These are phyloP conservation scores for Rostratula benghalensis DNA, from an alignment of 2,113 vertebrate genomes.

Conservation along the genomic window DNA sequence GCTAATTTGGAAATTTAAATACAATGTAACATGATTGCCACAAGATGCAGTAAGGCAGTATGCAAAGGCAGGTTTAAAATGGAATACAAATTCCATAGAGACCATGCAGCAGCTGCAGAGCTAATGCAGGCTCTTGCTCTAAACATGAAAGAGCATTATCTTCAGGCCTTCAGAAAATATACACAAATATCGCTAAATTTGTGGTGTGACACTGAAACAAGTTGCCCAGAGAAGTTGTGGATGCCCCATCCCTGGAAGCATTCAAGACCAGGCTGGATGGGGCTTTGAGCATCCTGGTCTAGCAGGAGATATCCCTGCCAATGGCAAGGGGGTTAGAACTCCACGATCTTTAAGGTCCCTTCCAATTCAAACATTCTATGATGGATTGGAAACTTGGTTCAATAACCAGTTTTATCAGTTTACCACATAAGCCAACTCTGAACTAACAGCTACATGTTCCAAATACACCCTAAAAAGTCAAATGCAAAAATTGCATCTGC, in stretches of 20 bases:
- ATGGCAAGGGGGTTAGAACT: not conserved
- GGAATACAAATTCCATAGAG: not conserved
- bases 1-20: not conserved
- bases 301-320: not conserved
- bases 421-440: not conserved
- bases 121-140: not conserved
- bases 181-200: not conserved
- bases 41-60: not conserved
- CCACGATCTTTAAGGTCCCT: not conserved
- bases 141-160: not conserved
- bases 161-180: not conserved
- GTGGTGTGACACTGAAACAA: not conserved
- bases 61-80: not conserved
- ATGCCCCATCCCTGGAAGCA: not conserved
- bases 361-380: not conserved
- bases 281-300: not conserved
- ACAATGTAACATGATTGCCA: fast-evolving
- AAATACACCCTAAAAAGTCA: not conserved
- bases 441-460: not conserved
- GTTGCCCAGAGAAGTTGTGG: not conserved
- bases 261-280: not conserved
- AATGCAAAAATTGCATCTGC: not conserved
- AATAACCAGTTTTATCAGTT: not conserved
- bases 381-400: not conserved
- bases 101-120: not conserved